Conservation (phyloP, 2,888 invertebrate species). For the Tipula unca region DNA sequence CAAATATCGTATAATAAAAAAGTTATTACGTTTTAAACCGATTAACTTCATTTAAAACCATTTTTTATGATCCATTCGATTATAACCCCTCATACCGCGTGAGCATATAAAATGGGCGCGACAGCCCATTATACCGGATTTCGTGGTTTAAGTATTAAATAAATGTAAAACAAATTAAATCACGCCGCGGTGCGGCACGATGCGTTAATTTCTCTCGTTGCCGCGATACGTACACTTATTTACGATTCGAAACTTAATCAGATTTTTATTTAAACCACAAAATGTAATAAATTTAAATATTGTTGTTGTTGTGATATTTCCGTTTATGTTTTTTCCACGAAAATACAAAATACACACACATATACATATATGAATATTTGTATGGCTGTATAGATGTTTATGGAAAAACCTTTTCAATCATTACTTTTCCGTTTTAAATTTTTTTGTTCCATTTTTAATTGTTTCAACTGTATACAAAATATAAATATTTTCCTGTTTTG, state of each 20-base stretch:
- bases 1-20: background rate
- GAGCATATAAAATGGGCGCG: background rate
- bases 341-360: background rate
- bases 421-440: background rate
- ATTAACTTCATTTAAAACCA: background rate
- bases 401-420: background rate
- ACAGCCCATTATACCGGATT: background rate
- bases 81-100: background rate
- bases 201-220: background rate
- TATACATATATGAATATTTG: background rate
- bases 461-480: background rate
- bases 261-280: background rate
- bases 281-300: conserved; percentile 2
- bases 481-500: background rate
- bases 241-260: background rate
- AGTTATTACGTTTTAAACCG: background rate
- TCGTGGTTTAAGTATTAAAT: background rate
- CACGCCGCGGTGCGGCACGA: background rate
- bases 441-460: background rate
- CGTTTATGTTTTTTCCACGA: background rate
- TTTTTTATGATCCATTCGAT: background rate
- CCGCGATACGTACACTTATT: background rate
- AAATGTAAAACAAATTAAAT: background rate
- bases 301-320: background rate
- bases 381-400: background rate